A percentile compares a stretch with the other conserved stretches of the same genome.
These are phyloP conservation scores for Acanthopleura granulata DNA, from an alignment of 2,888 invertebrate species.

Conservation along the genomic window DNA sequence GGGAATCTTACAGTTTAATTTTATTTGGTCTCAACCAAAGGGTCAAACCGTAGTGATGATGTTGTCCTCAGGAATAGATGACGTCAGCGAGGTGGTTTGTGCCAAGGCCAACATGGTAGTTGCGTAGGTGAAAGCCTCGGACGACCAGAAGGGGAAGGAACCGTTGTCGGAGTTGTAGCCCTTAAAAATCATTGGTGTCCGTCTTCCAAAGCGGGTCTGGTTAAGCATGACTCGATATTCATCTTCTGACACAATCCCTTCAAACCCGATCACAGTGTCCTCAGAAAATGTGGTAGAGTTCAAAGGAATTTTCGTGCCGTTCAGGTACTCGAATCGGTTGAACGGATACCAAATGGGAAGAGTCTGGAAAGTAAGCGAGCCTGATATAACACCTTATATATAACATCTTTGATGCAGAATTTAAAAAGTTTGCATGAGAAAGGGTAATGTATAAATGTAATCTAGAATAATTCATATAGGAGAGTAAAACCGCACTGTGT, in stretches of 20 bases:
- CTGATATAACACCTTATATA: too few species aligned
- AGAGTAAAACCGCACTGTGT: too few species aligned
- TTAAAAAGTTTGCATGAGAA: too few species aligned
- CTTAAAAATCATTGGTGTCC: slow-evolving; percentile 43
- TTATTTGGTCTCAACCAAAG: too few species aligned
- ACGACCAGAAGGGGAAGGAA: slow-evolving; percentile 56
- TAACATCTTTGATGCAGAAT: too few species aligned
- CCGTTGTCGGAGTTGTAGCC: slow-evolving; percentile 47
- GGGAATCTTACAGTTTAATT: too few species aligned
- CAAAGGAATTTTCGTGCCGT: slow-evolving; percentile 34
- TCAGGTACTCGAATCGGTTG: slow-evolving; percentile 40
- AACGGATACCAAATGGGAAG: slow-evolving; percentile 42
- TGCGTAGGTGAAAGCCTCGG: slow-evolving; percentile 53
- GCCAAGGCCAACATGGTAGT: slow-evolving; percentile 49
- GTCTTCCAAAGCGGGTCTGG: slow-evolving; percentile 29
- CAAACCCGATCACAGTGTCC: slow-evolving; percentile 37
- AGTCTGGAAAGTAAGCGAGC: slow-evolving; percentile 30
- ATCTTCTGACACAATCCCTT: slow-evolving; percentile 41
- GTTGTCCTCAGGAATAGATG: too few species aligned
- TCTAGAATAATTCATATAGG: too few species aligned
- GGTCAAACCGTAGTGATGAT: too few species aligned
- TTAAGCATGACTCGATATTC: slow-evolving; percentile 43
- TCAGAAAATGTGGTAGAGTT: slow-evolving; percentile 25
- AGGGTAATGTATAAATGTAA: too few species aligned
- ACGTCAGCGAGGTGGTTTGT: slow-evolving; percentile 20